Conservation (phyloP, 2,888 invertebrate species). For the Synanthedon andrenaeformis region DNA sequence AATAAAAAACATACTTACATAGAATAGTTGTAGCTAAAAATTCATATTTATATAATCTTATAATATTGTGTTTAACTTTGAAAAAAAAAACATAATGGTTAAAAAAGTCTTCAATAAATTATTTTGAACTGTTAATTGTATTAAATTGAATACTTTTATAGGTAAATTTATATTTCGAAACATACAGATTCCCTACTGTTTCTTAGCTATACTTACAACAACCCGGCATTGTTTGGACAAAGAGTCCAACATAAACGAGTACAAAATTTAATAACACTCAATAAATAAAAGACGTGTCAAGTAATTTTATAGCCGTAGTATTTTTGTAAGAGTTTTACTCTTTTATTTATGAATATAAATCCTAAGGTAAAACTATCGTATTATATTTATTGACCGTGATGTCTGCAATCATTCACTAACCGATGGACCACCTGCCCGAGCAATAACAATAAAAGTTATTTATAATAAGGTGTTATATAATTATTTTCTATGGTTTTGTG, state of each 20-base stretch:
- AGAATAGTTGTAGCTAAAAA: no score
- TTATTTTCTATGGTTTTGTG: no score
- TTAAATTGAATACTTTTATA: no score
- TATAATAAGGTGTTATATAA: background rate
- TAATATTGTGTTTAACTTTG: no score
- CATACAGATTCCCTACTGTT: background rate
- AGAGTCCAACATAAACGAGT: background rate
- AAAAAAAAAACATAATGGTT: no score
- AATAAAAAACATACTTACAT: no score
- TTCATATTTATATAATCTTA: no score
- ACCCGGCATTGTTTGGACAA: background rate
- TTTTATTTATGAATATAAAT: background rate
- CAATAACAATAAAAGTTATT: background rate
- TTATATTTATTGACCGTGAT: background rate
- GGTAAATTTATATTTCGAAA: no score
- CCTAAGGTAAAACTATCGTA: background rate
- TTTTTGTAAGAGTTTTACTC: background rate
- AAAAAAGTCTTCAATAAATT: no score
- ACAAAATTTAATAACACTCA: background rate
- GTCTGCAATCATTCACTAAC: background rate
- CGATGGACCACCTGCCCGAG: constrained; percentile 4
- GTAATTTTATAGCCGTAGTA: background rate
- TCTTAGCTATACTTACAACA: background rate
- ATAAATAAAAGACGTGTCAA: constrained; percentile 1
- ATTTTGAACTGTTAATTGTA: no score